These are phyloP conservation scores for Clarias gariepinus DNA, from an alignment of 2,113 vertebrate species.

Conservation along the genomic window DNA sequence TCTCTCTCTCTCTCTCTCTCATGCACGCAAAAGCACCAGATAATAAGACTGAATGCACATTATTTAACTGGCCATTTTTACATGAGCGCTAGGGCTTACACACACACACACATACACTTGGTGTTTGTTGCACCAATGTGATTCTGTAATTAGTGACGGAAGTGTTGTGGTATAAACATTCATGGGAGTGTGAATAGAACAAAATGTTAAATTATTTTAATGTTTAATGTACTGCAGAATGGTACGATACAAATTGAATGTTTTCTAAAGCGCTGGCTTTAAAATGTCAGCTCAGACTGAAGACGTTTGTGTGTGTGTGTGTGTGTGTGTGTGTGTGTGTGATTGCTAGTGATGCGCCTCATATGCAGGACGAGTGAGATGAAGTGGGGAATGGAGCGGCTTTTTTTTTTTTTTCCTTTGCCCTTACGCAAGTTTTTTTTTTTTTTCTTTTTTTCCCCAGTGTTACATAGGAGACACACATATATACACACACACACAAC, in stretches of 20 bases:
- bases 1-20: too few relatives aligned
- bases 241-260: neutral
- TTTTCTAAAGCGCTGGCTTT: neutral
- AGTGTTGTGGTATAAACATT: neutral
- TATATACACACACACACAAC: conserved; percentile 53
- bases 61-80: neutral
- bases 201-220: neutral
- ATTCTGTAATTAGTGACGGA: neutral
- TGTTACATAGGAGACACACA: conserved; percentile 48
- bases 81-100: neutral
- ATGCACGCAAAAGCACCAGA: too few relatives aligned
- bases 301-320: neutral
- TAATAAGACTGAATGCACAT: neutral
- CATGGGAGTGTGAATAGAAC: neutral
- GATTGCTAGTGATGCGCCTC: neutral
- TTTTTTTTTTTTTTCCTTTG: neutral
- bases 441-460: conserved; percentile 31
- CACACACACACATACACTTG: neutral
- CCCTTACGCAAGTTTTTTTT: conserved; percentile 36
- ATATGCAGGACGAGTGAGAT: neutral
- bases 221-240: neutral
- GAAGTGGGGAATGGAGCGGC: neutral
- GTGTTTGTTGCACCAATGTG: neutral
- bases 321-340: neutral
- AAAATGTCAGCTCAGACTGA: too few relatives aligned